Evolutionary conservation across 2,888 invertebrate species (phyloP), one percentile per base, ranked within the genome.

Genomic region (Epistrophe grossulariae): DNA sequence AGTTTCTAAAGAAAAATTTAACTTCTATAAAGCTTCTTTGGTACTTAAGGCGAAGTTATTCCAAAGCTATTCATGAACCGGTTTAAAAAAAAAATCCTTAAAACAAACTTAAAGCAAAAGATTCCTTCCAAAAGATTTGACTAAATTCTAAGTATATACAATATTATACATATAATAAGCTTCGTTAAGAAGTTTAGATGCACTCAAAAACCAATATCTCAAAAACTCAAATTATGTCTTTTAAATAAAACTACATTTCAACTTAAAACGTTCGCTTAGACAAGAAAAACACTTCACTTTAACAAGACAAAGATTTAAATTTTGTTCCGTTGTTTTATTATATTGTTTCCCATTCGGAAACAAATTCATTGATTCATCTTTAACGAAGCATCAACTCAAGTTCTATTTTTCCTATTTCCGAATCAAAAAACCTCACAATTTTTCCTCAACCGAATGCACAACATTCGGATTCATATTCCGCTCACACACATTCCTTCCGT

Each of bases 361-460:
- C 40, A 62, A 13, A 38, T 48, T 8, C 64, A 45, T 28, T 28
- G 31, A 64, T 45, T 48, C 7, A 15, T 64, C 64, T 64, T 31
- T n/a, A 45, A 64, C 64, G 31, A 45, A 31, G 64, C 68, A 68
- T 50, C 50, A 50, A 50, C 35, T 68, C 19, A 50, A 68, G 68
- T 68, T 13, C 68, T 68, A 19, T 48, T 68, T 68, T 50, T 66
- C 31, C 17, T 48, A 35, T 48, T 66, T 66, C 50, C 68, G 19
- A 68, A 50, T 35, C 38, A 50, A 66, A 50, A 50, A 68, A 50
- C 19, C 7, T 50, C n/a, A 62, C n/a, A 38, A 38, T n/a, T 24
- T 43, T 24, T 31, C 10, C 43, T 0, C 7, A 6, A 0, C 8
- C 13, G 9, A 40, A 13, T 19, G 19, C 24, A 59, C 15, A 35